Percentiles rank a stretch among this genome's conserved stretches.
These are phyloP conservation scores for Drosophila pseudoananassae DNA, from an alignment of 1,140 invertebrate genomes.

Conservation along the genomic window DNA sequence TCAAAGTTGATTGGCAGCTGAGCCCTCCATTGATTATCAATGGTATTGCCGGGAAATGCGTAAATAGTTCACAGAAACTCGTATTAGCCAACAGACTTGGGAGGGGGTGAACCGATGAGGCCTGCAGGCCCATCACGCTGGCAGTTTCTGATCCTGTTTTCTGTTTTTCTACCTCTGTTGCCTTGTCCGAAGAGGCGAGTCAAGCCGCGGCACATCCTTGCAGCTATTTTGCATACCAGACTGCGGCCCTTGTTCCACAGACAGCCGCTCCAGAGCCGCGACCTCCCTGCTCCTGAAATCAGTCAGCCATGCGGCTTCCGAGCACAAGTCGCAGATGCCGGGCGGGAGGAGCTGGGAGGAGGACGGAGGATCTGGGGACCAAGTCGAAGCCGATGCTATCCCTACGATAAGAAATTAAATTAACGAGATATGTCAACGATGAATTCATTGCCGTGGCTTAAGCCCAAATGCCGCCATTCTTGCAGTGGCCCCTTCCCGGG, in stretches of 20 bases:
- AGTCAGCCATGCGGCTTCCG: constrained; percentile 75
- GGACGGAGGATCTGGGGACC: constrained; percentile 13
- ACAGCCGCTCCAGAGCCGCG: background rate
- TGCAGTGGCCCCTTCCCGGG: constrained; percentile 25
- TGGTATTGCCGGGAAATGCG: constrained; percentile 65
- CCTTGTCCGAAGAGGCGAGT: no score
- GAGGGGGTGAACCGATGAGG: background rate
- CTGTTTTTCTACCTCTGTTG: constrained; percentile 20
- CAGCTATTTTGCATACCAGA: constrained; percentile 82
- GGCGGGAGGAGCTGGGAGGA: background rate
- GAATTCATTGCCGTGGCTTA: constrained; percentile 84
- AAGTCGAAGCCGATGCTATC: constrained; percentile 71
- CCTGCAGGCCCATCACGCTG: background rate
- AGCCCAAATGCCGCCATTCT: constrained; percentile 84
- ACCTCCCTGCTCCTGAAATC: constrained; percentile 43
- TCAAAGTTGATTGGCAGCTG: constrained; percentile 72
- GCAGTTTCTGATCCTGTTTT: constrained; percentile 24
- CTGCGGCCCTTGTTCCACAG: constrained; percentile 19
- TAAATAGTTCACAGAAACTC: constrained; percentile 84
- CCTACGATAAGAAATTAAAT: constrained; percentile 84
- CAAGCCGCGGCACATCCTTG: constrained; percentile 54
- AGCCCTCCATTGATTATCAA: constrained; percentile 5
- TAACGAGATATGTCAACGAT: constrained; percentile 84
- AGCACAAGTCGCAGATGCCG: constrained; percentile 29
- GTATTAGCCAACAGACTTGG: constrained; percentile 67